Percentiles rank a stretch among this genome's conserved stretches.
Evolutionary conservation across 2,888 invertebrate species (phyloP).

Genomic region (Drosophila demipolita): DNA sequence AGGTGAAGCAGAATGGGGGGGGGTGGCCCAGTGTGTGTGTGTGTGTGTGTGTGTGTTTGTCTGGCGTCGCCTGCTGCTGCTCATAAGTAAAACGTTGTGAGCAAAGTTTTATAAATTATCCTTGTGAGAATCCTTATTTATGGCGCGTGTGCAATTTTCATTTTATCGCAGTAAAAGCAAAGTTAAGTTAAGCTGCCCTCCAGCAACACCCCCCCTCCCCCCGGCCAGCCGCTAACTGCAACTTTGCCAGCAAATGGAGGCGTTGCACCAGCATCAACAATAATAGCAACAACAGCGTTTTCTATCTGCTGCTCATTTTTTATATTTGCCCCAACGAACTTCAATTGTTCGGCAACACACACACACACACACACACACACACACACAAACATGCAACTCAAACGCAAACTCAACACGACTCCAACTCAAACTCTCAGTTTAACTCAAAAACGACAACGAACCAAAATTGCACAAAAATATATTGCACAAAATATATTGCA

Average conservation of each 20-base stretch:
- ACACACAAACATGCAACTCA: slow-evolving; percentile 12
- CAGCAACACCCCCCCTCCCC: not conserved
- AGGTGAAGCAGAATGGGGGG: not conserved
- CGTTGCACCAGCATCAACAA: slow-evolving; percentile 65
- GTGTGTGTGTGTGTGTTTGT: slow-evolving; percentile 44
- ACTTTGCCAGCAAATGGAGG: slow-evolving; percentile 66
- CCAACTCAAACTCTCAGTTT: slow-evolving; percentile 31
- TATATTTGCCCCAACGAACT: slow-evolving; percentile 74
- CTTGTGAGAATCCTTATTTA: slow-evolving; percentile 85
- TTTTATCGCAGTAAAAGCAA: slow-evolving; percentile 85
- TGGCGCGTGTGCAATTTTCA: slow-evolving; percentile 85
- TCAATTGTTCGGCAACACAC: slow-evolving; percentile 75
- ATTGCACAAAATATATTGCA: too few relatives aligned
- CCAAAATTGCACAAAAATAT: not conserved
- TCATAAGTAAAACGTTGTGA: slow-evolving; percentile 82
- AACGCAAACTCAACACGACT: slow-evolving; percentile 29
- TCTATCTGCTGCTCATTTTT: slow-evolving; percentile 61
- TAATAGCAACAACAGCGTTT: slow-evolving; percentile 35
- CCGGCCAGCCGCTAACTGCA: slow-evolving; percentile 24
- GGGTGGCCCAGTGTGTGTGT: not conserved
- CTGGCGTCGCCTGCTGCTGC: slow-evolving; percentile 71
- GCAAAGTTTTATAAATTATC: slow-evolving; percentile 85
- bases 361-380: slow-evolving; percentile 52
- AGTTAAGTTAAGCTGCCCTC: slow-evolving; percentile 79
- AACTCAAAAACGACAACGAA: slow-evolving; percentile 32